Conservation (phyloP, 2,113 vertebrate genomes). For the Centropus bengalensis region DNA sequence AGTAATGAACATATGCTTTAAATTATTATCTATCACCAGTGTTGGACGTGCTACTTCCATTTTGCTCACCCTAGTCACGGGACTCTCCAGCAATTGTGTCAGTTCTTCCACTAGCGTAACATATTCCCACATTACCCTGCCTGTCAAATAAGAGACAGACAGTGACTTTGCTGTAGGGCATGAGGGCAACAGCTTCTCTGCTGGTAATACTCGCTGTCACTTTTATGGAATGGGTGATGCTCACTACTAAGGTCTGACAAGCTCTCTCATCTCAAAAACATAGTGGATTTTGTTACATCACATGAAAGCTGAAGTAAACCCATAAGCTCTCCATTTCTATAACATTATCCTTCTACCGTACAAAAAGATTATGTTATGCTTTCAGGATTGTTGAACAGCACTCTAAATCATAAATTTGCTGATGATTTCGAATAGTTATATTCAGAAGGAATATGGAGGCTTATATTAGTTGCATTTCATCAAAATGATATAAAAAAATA, state of each 20-base stretch:
- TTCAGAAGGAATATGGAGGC: not conserved
- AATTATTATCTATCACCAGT: not conserved
- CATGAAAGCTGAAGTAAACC: constrained; percentile 21
- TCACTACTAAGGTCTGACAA: constrained; percentile 59
- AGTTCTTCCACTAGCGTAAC: not conserved
- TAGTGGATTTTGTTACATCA: constrained; percentile 23
- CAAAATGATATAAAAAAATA: not conserved
- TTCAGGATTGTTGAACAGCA: not conserved
- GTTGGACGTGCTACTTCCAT: not conserved
- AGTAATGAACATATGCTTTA: not conserved
- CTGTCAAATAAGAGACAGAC: constrained; percentile 67
- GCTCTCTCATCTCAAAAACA: constrained; percentile 55
- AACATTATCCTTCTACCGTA: not conserved
- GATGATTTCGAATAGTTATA: not conserved
- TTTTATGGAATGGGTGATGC: constrained; percentile 58
- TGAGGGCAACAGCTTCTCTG: constrained; percentile 47
- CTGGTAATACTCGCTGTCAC: constrained; percentile 60
- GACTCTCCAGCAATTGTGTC: not conserved
- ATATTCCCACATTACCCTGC: constrained; percentile 61
- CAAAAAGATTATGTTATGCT: not conserved
- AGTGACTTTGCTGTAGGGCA: constrained; percentile 56
- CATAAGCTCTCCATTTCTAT: constrained; percentile 1
- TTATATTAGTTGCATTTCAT: not conserved
- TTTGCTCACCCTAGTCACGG: not conserved
- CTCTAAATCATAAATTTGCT: not conserved